Evolutionary conservation across 2,113 vertebrate species (phyloP).

Genomic region (Microcebus griseorufus): DNA sequence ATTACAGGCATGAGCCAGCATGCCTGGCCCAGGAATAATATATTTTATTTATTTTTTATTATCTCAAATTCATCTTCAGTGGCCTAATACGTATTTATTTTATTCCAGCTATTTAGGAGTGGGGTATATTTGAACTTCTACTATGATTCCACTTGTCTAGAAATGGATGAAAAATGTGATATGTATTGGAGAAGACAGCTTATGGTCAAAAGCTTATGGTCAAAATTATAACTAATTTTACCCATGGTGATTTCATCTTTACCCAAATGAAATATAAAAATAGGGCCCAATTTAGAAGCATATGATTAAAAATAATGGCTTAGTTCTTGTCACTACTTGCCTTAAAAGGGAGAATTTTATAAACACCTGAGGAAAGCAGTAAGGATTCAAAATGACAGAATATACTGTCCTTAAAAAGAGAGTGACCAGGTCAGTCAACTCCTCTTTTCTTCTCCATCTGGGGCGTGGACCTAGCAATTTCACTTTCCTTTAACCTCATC

Average conservation of each 20-base stretch:
- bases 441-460: neutral
- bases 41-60: neutral
- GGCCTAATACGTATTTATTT: neutral
- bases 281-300: neutral
- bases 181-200: neutral
- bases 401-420: constrained; percentile 22
- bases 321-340: constrained; percentile 34
- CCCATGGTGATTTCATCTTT: neutral
- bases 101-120: neutral
- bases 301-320: neutral
- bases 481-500: constrained; percentile 35
- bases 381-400: constrained; percentile 59
- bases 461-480: rapidly evolving
- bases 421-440: neutral
- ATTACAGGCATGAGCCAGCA: too few relatives aligned
- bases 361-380: constrained; percentile 67
- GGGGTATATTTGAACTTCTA: neutral
- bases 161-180: neutral
- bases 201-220: neutral
- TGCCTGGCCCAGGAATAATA: too few relatives aligned
- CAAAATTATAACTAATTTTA: neutral
- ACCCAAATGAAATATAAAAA: constrained; percentile 38
- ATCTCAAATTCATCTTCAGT: neutral
- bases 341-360: constrained; percentile 58
- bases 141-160: neutral